These are phyloP conservation scores for Doryteuthis pealeii DNA, from an alignment of 1,140 invertebrate species.

Conservation along the genomic window DNA sequence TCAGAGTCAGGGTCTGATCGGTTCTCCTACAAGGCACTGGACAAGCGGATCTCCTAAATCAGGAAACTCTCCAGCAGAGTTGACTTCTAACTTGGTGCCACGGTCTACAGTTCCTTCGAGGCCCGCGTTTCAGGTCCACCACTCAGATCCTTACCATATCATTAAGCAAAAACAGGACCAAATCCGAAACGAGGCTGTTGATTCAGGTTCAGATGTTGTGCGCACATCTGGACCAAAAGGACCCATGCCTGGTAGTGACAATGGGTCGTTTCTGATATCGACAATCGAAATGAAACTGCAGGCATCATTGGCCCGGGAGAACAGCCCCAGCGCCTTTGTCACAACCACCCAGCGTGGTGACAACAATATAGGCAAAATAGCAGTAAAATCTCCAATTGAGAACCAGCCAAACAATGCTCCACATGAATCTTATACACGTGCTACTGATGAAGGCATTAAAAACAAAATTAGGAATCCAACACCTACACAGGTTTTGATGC, in stretches of 20 bases:
- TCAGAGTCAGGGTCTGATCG: conserved; percentile 42
- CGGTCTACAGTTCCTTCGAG: conserved; percentile 26
- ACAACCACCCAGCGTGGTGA: background rate
- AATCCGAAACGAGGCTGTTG: conserved; percentile 19
- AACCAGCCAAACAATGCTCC: background rate
- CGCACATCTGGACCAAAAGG: background rate
- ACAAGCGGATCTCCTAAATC: conserved; percentile 50
- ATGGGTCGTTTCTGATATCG: background rate
- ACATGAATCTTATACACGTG: too few species aligned
- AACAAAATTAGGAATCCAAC: background rate
- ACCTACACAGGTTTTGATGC: background rate
- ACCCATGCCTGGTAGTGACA: conserved; percentile 2
- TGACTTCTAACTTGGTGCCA: conserved; percentile 52
- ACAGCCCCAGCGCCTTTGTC: background rate
- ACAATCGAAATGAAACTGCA: conserved; percentile 12
- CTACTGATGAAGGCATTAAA: too few species aligned
- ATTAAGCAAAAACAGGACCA: conserved; percentile 40
- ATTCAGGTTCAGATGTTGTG: background rate
- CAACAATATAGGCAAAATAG: background rate
- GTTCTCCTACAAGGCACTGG: conserved; percentile 51
- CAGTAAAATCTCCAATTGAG: background rate
- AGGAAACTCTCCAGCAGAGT: conserved; percentile 50
- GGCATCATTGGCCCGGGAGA: conserved; percentile 6
- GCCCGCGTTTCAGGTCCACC: conserved; percentile 28
- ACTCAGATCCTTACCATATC: conserved; percentile 27